phyloP scores from a whole-genome alignment of 2,113 vertebrate species.

The Aptenodytes patagonicus region DNA sequence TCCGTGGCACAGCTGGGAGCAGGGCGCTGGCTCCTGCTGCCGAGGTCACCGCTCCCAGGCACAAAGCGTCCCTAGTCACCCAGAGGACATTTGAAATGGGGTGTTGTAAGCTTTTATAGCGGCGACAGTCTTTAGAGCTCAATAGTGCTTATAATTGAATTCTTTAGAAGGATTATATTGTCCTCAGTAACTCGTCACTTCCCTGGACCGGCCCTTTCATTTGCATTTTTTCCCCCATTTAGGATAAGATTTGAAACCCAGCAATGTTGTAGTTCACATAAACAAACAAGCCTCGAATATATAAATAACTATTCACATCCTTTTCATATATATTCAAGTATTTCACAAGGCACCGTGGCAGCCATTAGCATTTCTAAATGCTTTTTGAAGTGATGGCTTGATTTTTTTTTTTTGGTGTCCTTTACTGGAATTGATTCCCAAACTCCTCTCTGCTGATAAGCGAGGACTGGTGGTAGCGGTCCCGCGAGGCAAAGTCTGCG shows the following conservation, averaged over 20 bases:
- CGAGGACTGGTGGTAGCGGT: constrained; percentile 89
- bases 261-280: not conserved
- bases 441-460: constrained; percentile 76
- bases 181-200: not conserved
- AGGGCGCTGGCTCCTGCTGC: not conserved
- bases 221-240: not conserved
- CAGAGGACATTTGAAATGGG: not conserved
- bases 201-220: not conserved
- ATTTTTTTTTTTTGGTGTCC: not conserved
- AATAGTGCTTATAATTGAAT: not conserved
- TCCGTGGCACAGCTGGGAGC: not conserved
- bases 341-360: constrained; percentile 10
- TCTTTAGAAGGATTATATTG: not conserved
- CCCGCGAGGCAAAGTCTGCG: constrained; percentile 87
- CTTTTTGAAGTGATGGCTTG: not conserved
- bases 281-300: not conserved
- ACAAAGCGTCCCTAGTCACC: not conserved
- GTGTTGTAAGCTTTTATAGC: not conserved
- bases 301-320: not conserved
- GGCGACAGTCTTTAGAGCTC: not conserved
- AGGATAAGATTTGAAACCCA: not conserved
- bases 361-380: not conserved
- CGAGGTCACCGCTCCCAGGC: not conserved
- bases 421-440: constrained; percentile 73
- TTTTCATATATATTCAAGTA: constrained; percentile 13